phyloP scores from a whole-genome alignment of 2,113 vertebrate genomes.

The Enhydra lutris region DNA sequence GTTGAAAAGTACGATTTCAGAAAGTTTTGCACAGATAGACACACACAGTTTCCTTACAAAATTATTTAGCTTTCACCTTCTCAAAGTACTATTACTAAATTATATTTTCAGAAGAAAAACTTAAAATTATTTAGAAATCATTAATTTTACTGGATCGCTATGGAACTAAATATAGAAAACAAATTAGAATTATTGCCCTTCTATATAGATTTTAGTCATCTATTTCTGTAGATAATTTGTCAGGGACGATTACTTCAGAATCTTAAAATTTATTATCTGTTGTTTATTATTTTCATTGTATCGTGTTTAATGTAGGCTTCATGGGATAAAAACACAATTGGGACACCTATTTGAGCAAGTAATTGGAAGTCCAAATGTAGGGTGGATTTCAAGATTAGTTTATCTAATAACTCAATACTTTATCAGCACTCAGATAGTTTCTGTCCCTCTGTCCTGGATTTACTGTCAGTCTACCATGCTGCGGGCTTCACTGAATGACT shows the following conservation, averaged over 20 bases:
- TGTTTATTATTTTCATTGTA: background rate
- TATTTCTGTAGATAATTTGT: background rate
- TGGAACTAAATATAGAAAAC: background rate
- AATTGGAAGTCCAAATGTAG: background rate
- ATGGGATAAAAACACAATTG: background rate
- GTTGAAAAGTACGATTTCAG: background rate
- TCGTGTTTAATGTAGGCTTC: background rate
- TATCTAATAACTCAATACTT: background rate
- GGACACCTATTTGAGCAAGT: background rate
- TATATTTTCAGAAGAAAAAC: background rate
- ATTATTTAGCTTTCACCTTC: background rate
- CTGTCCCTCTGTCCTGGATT: background rate
- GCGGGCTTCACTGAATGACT: background rate
- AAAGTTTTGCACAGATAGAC: background rate
- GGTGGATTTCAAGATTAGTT: background rate
- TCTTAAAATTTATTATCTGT: background rate
- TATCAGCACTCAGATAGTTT: background rate
- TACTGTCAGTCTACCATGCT: background rate
- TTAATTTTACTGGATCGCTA: background rate
- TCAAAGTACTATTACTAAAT: background rate
- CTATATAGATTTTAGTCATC: background rate
- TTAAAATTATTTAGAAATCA: background rate
- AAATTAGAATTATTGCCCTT: background rate
- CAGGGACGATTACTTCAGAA: background rate
- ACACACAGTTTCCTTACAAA: background rate